A percentile compares a stretch with the other conserved stretches of the same genome.
These are phyloP conservation scores for Hydrotaea diabolus DNA, from an alignment of 2,888 invertebrate genomes.

Conservation along the genomic window DNA sequence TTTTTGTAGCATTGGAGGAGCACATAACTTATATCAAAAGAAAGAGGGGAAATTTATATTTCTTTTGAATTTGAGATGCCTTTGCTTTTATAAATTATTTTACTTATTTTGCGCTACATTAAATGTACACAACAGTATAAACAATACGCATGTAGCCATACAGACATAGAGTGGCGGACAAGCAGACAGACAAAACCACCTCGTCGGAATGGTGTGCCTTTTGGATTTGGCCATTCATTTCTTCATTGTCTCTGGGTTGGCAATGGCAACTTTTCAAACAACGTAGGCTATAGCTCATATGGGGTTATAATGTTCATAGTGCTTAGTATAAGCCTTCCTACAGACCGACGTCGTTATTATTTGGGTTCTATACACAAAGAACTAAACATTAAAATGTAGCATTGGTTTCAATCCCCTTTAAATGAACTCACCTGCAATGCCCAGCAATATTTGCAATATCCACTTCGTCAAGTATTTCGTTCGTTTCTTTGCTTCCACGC, in stretches of 20 bases:
- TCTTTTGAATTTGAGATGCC: conserved; percentile 12
- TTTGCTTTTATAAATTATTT: conserved; percentile 69
- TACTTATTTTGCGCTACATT: conserved; percentile 76
- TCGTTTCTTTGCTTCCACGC: no score
- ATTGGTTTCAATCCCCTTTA: no score
- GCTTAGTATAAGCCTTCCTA: no score
- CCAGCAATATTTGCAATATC: no score
- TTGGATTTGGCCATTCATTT: background rate
- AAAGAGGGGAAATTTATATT: background rate
- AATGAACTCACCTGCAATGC: no score
- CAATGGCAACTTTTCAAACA: background rate
- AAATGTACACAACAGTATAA: conserved; percentile 55
- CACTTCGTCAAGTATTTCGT: no score
- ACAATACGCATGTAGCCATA: no score
- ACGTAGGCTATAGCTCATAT: conserved; percentile 70
- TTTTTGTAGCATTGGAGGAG: no score
- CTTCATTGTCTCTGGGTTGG: conserved; percentile 1
- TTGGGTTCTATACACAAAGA: no score
- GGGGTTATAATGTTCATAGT: background rate
- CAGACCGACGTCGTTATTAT: no score
- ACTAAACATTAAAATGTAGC: no score
- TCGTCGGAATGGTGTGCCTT: background rate
- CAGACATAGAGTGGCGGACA: background rate
- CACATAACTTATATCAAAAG: no score
- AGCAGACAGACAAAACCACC: background rate